Conservation (phyloP, 2,888 invertebrate genomes). For the Trichacis sp. region DNA sequence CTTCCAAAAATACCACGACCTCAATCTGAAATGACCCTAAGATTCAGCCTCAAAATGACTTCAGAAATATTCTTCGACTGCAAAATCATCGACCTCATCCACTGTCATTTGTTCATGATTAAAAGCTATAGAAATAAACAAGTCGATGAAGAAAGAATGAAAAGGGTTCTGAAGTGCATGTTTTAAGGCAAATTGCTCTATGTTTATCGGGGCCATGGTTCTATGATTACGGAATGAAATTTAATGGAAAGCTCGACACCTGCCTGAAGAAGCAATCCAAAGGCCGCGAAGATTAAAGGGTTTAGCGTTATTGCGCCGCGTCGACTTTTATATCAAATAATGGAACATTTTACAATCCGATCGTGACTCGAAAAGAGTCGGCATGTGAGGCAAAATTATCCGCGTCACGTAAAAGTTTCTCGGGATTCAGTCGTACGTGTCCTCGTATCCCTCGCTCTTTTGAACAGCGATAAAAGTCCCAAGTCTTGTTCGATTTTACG, state of each 20-base stretch:
- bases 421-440: constrained; percentile 31
- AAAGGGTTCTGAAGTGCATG: neutral
- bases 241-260: constrained; percentile 56
- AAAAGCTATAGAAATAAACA: neutral
- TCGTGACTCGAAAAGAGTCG: constrained; percentile 27
- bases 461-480: constrained; percentile 28
- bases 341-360: constrained; percentile 42
- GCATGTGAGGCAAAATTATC: constrained; percentile 19
- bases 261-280: constrained; percentile 54
- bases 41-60: too few species aligned
- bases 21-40: too few species aligned
- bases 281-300: constrained; percentile 55
- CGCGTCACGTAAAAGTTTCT: constrained; percentile 31
- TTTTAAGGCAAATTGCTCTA: neutral
- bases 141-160: neutral
- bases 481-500: constrained; percentile 20
- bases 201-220: constrained; percentile 22
- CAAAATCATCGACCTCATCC: neutral
- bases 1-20: too few species aligned
- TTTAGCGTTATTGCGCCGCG: constrained; percentile 46
- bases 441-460: constrained; percentile 21
- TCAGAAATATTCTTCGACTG: neutral
- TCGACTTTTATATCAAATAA: constrained; percentile 43
- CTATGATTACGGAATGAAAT: constrained; percentile 35
- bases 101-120: neutral